Conservation (phyloP, 2,797 vertebrate species). For the Phataginus tetradactyla region DNA sequence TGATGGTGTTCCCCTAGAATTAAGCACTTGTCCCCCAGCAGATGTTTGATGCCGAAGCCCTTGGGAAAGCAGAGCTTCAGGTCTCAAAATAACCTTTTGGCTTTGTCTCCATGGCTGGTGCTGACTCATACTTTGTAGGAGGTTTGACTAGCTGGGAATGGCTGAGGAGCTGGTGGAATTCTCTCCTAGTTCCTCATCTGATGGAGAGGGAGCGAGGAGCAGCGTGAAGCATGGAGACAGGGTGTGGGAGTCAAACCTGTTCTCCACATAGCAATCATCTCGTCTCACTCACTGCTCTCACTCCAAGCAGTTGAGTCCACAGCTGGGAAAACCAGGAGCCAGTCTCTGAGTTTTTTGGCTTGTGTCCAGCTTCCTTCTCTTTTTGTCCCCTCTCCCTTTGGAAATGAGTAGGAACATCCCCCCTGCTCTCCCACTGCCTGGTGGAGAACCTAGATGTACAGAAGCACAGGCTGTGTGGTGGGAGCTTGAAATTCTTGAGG, state of each 20-base stretch:
- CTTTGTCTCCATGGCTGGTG: conserved; percentile 63
- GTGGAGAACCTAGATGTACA: neutral
- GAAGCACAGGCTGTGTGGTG: neutral
- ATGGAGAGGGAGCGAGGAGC: conserved; percentile 54
- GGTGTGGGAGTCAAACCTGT: conserved; percentile 81
- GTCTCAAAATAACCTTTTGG: conserved; percentile 42
- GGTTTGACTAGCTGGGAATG: conserved; percentile 60
- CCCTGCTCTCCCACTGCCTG: neutral
- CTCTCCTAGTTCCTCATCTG: conserved; percentile 60
- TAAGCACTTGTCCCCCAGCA: neutral
- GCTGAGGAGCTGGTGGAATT: conserved; percentile 53
- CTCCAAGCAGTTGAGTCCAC: conserved; percentile 70
- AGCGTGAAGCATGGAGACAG: conserved; percentile 64
- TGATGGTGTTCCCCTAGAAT: conserved; percentile 2
- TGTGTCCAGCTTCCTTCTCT: conserved; percentile 44
- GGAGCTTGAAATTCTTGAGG: neutral
- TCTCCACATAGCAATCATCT: conserved; percentile 75
- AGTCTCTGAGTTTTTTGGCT: conserved; percentile 72
- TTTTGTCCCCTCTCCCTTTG: conserved; percentile 6
- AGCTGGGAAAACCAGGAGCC: conserved; percentile 74
- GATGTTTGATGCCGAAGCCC: conserved; percentile 2
- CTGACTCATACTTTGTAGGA: conserved; percentile 77
- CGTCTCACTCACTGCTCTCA: conserved; percentile 71
- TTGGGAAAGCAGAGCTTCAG: neutral
- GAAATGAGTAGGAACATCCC: neutral